These are phyloP conservation scores for Otus scops DNA, from an alignment of 2,797 vertebrate species.

Conservation along the genomic window DNA sequence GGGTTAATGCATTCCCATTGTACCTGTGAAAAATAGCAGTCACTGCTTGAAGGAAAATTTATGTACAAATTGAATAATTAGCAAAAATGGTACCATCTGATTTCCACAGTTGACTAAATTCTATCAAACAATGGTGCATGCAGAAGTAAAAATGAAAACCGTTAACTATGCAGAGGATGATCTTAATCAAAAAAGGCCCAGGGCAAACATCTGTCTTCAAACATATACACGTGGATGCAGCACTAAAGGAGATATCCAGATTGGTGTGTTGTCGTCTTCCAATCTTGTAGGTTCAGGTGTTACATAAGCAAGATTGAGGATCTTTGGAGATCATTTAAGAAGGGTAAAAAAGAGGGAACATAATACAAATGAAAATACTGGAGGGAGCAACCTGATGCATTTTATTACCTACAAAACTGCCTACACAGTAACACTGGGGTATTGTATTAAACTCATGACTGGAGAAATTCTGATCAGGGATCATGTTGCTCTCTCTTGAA, in stretches of 20 bases:
- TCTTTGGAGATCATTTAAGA: neutral
- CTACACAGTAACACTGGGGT: neutral
- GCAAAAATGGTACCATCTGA: neutral
- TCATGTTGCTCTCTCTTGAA: neutral
- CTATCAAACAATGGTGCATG: neutral
- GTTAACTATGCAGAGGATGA: neutral
- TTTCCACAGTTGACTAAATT: neutral
- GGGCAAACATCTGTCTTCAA: neutral
- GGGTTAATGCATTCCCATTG: constrained; percentile 99
- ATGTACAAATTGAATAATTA: neutral
- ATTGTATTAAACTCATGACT: neutral
- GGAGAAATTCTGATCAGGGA: neutral
- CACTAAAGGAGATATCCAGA: neutral
- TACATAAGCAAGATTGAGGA: neutral
- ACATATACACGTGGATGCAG: fast-evolving
- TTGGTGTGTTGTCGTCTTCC: neutral
- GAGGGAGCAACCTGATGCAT: neutral
- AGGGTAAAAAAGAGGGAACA: neutral
- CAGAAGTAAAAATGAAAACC: neutral
- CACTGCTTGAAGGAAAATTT: neutral
- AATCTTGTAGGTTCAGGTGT: neutral
- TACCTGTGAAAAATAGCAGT: constrained; percentile 74
- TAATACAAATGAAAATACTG: neutral
- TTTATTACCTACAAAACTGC: neutral
- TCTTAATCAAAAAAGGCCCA: neutral